These are phyloP conservation scores for Stenichneumon culpator DNA, from an alignment of 2,888 invertebrate genomes.

Conservation along the genomic window DNA sequence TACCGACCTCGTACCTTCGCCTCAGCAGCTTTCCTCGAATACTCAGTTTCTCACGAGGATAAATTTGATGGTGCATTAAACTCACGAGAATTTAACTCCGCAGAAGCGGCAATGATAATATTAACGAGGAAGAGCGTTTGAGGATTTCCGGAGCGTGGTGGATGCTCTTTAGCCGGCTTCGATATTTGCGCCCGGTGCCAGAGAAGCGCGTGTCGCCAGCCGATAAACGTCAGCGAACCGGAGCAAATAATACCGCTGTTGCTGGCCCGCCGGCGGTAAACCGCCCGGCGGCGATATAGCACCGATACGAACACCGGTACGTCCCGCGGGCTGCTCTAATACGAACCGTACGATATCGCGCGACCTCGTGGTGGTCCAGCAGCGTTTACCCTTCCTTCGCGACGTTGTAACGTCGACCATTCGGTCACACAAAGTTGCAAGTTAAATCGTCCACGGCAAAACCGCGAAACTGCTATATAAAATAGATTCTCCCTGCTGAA, in stretches of 20 bases:
- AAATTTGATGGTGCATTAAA: not conserved
- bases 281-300: slow-evolving; percentile 1
- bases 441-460: slow-evolving; percentile 45
- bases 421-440: not conserved
- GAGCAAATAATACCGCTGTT: slow-evolving; percentile 61
- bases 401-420: slow-evolving; percentile 28
- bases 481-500: slow-evolving; percentile 2
- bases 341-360: slow-evolving; percentile 25
- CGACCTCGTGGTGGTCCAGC: not conserved
- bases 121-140: slow-evolving; percentile 1
- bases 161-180: slow-evolving; percentile 17
- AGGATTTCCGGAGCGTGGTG: not conserved
- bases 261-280: slow-evolving; percentile 36
- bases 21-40: too few species aligned
- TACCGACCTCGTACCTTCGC: too few species aligned
- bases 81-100: not conserved
- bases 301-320: not conserved
- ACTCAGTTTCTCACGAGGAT: not conserved
- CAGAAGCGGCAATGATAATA: not conserved
- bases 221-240: slow-evolving; percentile 72
- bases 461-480: slow-evolving; percentile 4
- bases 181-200: slow-evolving; percentile 46
- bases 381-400: slow-evolving; percentile 15
- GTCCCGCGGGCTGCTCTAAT: not conserved
- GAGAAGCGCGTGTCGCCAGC: slow-evolving; percentile 64